Evolutionary conservation across 2,888 invertebrate genomes (phyloP).

Genomic region (Elaeidobius kamerunicus): DNA sequence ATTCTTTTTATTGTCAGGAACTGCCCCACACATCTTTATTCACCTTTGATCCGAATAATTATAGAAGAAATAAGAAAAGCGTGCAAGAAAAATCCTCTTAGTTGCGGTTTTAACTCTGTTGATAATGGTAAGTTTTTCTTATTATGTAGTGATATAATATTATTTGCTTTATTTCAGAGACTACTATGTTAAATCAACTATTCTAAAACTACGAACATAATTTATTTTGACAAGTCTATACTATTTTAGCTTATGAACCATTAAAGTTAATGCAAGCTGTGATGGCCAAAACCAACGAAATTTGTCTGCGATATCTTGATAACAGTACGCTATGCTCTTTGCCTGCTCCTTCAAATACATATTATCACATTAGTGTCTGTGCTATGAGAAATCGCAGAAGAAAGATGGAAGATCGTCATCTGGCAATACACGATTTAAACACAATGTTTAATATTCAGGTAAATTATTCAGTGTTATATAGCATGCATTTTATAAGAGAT

Average conservation of each 20-base stretch:
- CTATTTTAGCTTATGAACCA: slow-evolving; percentile 66
- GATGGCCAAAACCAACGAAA: slow-evolving; percentile 66
- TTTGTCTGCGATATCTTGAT: slow-evolving; percentile 67
- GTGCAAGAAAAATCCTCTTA: slow-evolving; percentile 62
- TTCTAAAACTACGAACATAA: too few relatives aligned
- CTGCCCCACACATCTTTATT: slow-evolving; percentile 67
- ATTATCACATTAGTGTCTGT: slow-evolving; percentile 58
- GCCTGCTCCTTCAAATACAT: slow-evolving; percentile 56
- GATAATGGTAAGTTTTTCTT: slow-evolving; percentile 55
- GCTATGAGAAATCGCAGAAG: slow-evolving; percentile 80
- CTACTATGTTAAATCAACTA: too few relatives aligned
- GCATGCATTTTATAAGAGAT: too few relatives aligned
- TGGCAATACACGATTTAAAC: slow-evolving; percentile 80
- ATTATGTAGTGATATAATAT: slow-evolving; percentile 1
- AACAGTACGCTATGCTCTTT: slow-evolving; percentile 64
- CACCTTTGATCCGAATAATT: slow-evolving; percentile 64
- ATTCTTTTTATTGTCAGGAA: slow-evolving; percentile 57
- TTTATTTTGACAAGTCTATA: too few relatives aligned
- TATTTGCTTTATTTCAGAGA: neutral
- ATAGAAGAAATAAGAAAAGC: slow-evolving; percentile 64
- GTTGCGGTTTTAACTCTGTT: slow-evolving; percentile 60
- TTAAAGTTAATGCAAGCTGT: slow-evolving; percentile 72
- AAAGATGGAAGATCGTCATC: slow-evolving; percentile 90
- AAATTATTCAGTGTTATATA: too few relatives aligned
- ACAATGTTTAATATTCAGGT: slow-evolving; percentile 73